Evolutionary conservation across 1,140 invertebrate species (phyloP).

Genomic region (Fopius arisanus): DNA sequence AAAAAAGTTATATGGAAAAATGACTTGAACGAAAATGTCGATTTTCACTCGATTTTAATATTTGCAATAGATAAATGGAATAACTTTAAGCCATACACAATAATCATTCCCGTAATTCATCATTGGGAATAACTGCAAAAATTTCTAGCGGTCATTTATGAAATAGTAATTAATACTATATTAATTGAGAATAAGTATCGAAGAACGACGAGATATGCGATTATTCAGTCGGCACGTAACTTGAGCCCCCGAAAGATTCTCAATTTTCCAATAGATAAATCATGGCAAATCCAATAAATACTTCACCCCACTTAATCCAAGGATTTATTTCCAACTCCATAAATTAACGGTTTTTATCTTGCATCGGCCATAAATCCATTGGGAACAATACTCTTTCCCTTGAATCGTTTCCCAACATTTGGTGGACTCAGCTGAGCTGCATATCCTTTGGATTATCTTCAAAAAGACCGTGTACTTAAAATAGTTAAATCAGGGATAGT

Average conservation of each 20-base stretch:
- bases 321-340: not conserved
- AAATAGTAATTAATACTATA: too few relatives aligned
- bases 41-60: too few relatives aligned
- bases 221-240: too few relatives aligned
- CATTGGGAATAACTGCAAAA: too few relatives aligned
- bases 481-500: not conserved
- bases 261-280: not conserved
- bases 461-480: not conserved
- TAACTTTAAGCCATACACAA: too few relatives aligned
- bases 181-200: too few relatives aligned
- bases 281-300: not conserved
- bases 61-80: too few relatives aligned
- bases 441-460: not conserved
- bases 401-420: not conserved
- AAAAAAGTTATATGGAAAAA: too few relatives aligned
- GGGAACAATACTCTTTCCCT: not conserved
- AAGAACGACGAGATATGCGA: too few relatives aligned
- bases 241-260: not conserved
- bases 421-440: not conserved
- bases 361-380: not conserved
- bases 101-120: too few relatives aligned
- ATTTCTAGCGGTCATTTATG: too few relatives aligned
- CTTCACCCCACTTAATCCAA: not conserved
- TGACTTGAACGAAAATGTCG: too few relatives aligned
- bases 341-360: not conserved